Conservation (phyloP, 2,113 vertebrate species). For the Syngnathus floridae region DNA sequence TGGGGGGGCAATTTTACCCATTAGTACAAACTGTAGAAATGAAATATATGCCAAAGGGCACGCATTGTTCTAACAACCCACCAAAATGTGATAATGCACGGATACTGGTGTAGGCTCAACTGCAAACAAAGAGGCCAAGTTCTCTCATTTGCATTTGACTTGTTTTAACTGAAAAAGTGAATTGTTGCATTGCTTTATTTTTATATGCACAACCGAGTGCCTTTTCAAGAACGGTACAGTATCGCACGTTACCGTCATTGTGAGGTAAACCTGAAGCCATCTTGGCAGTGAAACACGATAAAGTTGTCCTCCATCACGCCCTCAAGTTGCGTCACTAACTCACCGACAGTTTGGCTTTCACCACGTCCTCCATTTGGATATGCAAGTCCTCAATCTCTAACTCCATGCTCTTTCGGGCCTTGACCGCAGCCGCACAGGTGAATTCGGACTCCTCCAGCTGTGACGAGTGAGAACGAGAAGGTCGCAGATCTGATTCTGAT, state of each 20-base stretch:
- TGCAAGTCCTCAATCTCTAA: constrained; percentile 95
- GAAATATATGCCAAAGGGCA: constrained; percentile 58
- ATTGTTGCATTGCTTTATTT: too few relatives aligned
- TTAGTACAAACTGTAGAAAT: constrained; percentile 74
- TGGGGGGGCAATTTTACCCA: constrained; percentile 65
- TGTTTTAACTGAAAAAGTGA: too few relatives aligned
- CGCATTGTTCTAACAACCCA: constrained; percentile 51
- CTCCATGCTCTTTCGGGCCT: constrained; percentile 95
- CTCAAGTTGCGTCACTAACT: constrained; percentile 43
- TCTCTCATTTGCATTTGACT: not conserved
- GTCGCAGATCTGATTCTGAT: constrained; percentile 12
- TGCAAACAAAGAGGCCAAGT: not conserved
- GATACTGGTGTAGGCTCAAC: constrained; percentile 15
- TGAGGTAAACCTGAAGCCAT: not conserved
- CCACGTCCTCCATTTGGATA: constrained; percentile 90
- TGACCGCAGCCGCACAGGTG: constrained; percentile 84
- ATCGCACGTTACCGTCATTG: not conserved
- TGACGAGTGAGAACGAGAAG: constrained; percentile 9
- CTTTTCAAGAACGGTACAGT: too few relatives aligned
- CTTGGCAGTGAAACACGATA: not conserved
- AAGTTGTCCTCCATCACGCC: not conserved
- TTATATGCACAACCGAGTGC: too few relatives aligned
- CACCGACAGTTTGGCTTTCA: constrained; percentile 85
- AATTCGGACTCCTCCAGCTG: constrained; percentile 98
- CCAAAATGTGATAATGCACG: constrained; percentile 37